phyloP scores from a whole-genome alignment of 2,113 vertebrate genomes.

The Scopus umbretta region DNA sequence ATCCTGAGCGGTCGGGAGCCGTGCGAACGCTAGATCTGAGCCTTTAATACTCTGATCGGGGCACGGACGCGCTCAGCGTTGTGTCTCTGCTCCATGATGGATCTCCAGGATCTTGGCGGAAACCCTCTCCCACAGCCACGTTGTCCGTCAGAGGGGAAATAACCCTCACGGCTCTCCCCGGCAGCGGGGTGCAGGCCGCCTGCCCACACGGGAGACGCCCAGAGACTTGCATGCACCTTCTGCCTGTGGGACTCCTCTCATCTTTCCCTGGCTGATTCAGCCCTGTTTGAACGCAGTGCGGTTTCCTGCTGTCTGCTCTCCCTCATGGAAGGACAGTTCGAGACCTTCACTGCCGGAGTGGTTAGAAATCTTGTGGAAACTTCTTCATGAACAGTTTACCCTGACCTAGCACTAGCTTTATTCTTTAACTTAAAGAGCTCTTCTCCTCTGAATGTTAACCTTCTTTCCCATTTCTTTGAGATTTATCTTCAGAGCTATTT shows the following conservation, averaged over 20 bases:
- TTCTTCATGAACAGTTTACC: background rate
- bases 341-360: background rate
- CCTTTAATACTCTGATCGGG: rapidly evolving
- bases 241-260: background rate
- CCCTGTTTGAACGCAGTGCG: background rate
- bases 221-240: rapidly evolving
- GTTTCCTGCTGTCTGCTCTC: background rate
- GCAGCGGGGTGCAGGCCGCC: background rate
- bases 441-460: background rate
- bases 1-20: background rate
- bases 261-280: background rate
- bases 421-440: background rate
- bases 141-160: no score
- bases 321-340: rapidly evolving
- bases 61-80: rapidly evolving
- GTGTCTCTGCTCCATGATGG: rapidly evolving
- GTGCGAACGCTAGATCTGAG: background rate
- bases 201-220: rapidly evolving
- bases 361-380: background rate
- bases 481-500: background rate
- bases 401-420: background rate
- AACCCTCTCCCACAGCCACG: background rate
- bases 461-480: background rate
- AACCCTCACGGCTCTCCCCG: rapidly evolving
- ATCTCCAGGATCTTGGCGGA: background rate